phyloP scores from a whole-genome alignment of 2,113 vertebrate species.

The Pedionomus torquatus region DNA sequence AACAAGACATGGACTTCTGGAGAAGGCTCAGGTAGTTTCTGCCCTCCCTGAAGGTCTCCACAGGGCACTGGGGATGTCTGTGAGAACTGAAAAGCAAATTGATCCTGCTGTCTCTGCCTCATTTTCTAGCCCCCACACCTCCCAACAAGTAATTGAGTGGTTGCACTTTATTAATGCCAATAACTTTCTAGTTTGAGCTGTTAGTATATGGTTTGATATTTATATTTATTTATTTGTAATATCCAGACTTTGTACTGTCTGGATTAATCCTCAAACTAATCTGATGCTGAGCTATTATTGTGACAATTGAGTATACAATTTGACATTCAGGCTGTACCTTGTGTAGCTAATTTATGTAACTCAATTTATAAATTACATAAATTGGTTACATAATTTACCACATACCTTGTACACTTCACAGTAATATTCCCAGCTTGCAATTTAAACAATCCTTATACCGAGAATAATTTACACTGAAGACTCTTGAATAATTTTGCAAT shows the following conservation, averaged over 20 bases:
- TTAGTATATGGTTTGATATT: slow-evolving; percentile 35
- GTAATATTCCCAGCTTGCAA: slow-evolving; percentile 54
- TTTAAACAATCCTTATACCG: slow-evolving; percentile 34
- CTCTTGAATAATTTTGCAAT: slow-evolving; percentile 52
- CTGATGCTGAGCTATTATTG: slow-evolving; percentile 53
- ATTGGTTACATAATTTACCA: slow-evolving; percentile 59
- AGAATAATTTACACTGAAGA: slow-evolving; percentile 44
- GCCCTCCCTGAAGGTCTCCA: neutral
- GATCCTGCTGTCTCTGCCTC: neutral
- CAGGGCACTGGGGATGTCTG: neutral
- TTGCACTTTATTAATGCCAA: slow-evolving; percentile 40
- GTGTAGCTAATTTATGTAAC: slow-evolving; percentile 62
- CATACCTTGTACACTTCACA: slow-evolving; percentile 60
- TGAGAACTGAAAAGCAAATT: neutral
- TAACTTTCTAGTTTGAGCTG: slow-evolving; percentile 29
- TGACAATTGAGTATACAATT: slow-evolving; percentile 53
- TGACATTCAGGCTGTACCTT: slow-evolving; percentile 55
- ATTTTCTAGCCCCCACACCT: neutral
- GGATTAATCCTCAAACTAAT: slow-evolving; percentile 26
- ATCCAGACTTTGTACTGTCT: slow-evolving; percentile 33
- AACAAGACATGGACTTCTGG: neutral
- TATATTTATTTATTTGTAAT: slow-evolving; percentile 40
- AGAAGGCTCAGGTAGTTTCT: neutral
- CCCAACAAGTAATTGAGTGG: neutral
- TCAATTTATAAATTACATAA: slow-evolving; percentile 67